phyloP scores from a whole-genome alignment of 2,797 vertebrate genomes.

The Pseudomugil tenellus region DNA sequence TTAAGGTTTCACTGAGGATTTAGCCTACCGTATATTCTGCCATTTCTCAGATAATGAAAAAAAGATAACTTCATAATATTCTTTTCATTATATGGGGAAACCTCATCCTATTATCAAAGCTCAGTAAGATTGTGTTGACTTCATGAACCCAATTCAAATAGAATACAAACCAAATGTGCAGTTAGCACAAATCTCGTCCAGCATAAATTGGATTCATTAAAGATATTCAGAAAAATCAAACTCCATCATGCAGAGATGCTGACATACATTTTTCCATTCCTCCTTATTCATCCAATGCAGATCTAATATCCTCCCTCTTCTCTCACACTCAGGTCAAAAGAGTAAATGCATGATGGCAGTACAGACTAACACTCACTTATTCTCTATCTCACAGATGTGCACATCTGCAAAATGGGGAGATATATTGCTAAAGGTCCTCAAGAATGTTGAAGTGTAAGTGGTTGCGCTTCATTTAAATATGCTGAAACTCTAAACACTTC shows the following conservation, averaged over 20 bases:
- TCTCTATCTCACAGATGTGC: constrained; percentile 24
- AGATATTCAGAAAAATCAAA: constrained; percentile 71
- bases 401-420: constrained; percentile 20
- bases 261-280: constrained; percentile 77
- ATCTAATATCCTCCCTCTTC: constrained; percentile 69
- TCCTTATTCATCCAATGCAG: constrained; percentile 66
- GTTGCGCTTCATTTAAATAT: constrained; percentile 59
- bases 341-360: constrained; percentile 59
- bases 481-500: constrained; percentile 63
- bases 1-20: constrained; percentile 9
- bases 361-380: constrained; percentile 23
- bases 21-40: neutral
- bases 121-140: constrained; percentile 65
- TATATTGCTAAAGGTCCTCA: constrained; percentile 42
- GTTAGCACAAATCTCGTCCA: constrained; percentile 62
- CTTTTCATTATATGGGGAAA: constrained; percentile 51
- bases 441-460: constrained; percentile 59
- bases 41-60: constrained; percentile 14
- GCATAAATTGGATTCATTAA: constrained; percentile 70
- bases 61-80: constrained; percentile 48
- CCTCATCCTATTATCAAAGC: constrained; percentile 64
- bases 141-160: constrained; percentile 58
- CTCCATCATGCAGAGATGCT: constrained; percentile 56
- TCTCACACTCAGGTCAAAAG: constrained; percentile 51
- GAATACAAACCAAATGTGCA: constrained; percentile 78